Conservation (phyloP, 2,888 invertebrate genomes). For the Hydriomena furcata region DNA sequence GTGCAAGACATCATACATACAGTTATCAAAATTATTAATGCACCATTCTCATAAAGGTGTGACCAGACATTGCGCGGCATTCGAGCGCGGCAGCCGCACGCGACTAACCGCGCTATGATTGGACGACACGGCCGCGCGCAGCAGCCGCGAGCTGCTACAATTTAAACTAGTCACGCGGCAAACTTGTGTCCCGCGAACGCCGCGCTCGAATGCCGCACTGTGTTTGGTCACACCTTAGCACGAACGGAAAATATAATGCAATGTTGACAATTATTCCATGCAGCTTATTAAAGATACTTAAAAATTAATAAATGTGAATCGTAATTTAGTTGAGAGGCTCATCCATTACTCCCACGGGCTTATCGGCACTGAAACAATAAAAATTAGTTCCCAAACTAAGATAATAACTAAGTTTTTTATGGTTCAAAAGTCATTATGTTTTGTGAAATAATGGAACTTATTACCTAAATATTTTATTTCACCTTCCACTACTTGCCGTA, state of each 20-base stretch:
- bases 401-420: neutral
- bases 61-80: too few relatives aligned
- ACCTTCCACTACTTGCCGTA: slow-evolving; percentile 59
- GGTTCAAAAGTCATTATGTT: neutral
- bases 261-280: slow-evolving; percentile 9
- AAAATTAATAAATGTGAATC: slow-evolving; percentile 18
- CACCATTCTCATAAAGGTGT: too few relatives aligned
- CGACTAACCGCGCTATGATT: too few relatives aligned
- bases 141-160: too few relatives aligned
- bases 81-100: too few relatives aligned
- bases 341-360: slow-evolving; percentile 41
- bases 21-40: slow-evolving; percentile 35
- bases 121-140: too few relatives aligned
- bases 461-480: slow-evolving; percentile 41
- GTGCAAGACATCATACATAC: slow-evolving; percentile 28
- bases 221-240: too few relatives aligned
- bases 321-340: slow-evolving; percentile 43
- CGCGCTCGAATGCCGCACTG: too few relatives aligned
- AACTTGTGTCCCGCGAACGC: too few relatives aligned
- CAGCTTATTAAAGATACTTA: neutral
- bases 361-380: slow-evolving; percentile 53
- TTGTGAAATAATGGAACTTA: slow-evolving; percentile 15
- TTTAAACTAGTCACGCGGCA: too few relatives aligned
- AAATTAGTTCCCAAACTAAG: slow-evolving; percentile 10
- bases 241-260: slow-evolving; percentile 2